Evolutionary conservation across 2,888 invertebrate species (phyloP).

Genomic region (Synanthedon vespiformis): DNA sequence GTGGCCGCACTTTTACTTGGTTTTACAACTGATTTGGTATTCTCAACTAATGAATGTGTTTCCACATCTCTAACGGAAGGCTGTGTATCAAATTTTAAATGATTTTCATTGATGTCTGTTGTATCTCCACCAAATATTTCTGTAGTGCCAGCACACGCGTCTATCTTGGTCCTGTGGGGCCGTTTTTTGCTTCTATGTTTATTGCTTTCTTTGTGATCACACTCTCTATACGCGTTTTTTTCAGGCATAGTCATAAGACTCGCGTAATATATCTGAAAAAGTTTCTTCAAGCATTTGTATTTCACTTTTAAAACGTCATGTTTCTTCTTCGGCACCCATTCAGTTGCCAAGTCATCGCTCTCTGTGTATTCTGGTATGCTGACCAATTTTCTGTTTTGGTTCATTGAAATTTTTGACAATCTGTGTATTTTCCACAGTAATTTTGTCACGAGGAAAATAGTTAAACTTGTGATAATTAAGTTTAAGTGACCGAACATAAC

Average conservation of each 20-base stretch:
- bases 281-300: constrained; percentile 56
- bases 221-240: constrained; percentile 6
- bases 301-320: constrained; percentile 59
- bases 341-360: constrained; percentile 27
- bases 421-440: constrained; percentile 24
- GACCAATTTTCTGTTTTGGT: constrained; percentile 28
- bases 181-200: constrained; percentile 20
- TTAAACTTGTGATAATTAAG: constrained; percentile 34
- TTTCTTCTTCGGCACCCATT: constrained; percentile 61
- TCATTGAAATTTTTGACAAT: constrained; percentile 17
- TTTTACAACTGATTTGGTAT: constrained; percentile 6
- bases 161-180: constrained; percentile 43
- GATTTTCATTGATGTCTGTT: constrained; percentile 10
- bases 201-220: constrained; percentile 7
- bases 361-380: constrained; percentile 47
- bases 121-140: constrained; percentile 30
- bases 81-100: constrained; percentile 16
- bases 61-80: constrained; percentile 33
- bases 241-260: constrained; percentile 49
- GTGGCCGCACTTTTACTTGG: constrained; percentile 13
- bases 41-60: constrained; percentile 17
- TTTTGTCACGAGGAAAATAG: constrained; percentile 37
- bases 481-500: constrained; percentile 55
- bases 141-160: constrained; percentile 42
- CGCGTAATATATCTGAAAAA: constrained; percentile 58